Evolutionary conservation across 2,113 vertebrate genomes (phyloP), one percentile per base, ranked within the genome.

Genomic region (Leptobrachium leishanense): DNA sequence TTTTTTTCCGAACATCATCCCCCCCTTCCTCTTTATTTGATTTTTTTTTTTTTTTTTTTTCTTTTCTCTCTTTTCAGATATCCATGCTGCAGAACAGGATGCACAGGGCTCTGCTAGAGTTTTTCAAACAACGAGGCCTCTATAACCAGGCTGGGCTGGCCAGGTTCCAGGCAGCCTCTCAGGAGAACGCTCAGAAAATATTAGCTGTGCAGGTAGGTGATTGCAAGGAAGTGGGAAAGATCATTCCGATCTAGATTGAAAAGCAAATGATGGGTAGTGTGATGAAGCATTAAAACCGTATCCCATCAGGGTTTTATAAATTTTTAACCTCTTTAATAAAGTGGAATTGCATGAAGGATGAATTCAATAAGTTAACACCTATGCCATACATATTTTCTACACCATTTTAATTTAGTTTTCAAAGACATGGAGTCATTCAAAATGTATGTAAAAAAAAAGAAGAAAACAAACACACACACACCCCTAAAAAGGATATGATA

Each of bases 201-300:
- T 93, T 95, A 95, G 92, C 88, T 91, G 93, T 95, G 92, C 94
- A 99, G 97, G 97, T 98, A 97, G 93, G 94, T 95, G 92, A 91
- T 88, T 90, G 90, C 89, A 88, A 87, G 88, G 85, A 90, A 91
- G 89, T 89, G 75, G 83, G 85, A 85, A 86, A 90, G 89, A 92
- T 92, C 87, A 87, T 92, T 91, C 88, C 83, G 87, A 91, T 93
- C 90, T 90, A 90, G 90, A 92, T 90, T 92, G 90, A 91, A 94
- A 94, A 93, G 90, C 89, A 93, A 94, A 93, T 90, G 90, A 92
- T 90, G 92, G 90, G 88, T 90, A 87, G 91, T 92, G 91, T 93
- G 91, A 91, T 92, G 92, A 91, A 92, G 92, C 90, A 91, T 92
- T 92, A 87, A 92, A 92, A 89, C 87, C 89, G 89, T 88, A 92